phyloP scores from a whole-genome alignment of 2,888 invertebrate genomes.

The Drosophila multiciliata region DNA sequence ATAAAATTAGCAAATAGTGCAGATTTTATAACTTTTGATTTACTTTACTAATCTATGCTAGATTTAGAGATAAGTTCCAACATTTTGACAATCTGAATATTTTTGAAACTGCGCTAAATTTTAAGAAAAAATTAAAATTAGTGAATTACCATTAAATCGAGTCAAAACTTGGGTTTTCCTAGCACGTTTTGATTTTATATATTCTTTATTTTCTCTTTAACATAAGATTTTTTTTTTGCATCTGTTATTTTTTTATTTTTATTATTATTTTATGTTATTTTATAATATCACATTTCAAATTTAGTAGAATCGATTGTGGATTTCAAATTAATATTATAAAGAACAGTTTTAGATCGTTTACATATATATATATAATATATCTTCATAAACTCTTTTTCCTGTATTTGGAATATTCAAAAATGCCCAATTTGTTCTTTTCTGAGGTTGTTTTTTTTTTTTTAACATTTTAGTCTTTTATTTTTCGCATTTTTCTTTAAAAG shows the following conservation, averaged over 20 bases:
- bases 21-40: not conserved
- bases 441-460: not conserved
- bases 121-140: not conserved
- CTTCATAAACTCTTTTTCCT: constrained; percentile 5
- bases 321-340: not conserved
- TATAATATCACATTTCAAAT: not conserved
- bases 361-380: constrained; percentile 2
- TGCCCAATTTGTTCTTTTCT: not conserved
- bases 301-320: not conserved
- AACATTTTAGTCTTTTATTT: not conserved
- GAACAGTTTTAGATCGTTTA: not conserved
- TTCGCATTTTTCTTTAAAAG: not conserved
- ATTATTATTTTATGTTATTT: no score
- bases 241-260: no score
- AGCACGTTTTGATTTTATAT: not conserved
- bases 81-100: not conserved
- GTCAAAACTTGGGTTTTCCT: not conserved
- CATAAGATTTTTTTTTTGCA: not conserved
- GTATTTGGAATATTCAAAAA: not conserved
- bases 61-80: not conserved
- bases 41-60: not conserved
- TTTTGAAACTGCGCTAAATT: not conserved
- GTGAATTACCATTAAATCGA: not conserved
- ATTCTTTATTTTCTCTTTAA: not conserved
- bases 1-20: not conserved